phyloP scores from a whole-genome alignment of 2,797 vertebrate species.

The Amazona ochrocephala region DNA sequence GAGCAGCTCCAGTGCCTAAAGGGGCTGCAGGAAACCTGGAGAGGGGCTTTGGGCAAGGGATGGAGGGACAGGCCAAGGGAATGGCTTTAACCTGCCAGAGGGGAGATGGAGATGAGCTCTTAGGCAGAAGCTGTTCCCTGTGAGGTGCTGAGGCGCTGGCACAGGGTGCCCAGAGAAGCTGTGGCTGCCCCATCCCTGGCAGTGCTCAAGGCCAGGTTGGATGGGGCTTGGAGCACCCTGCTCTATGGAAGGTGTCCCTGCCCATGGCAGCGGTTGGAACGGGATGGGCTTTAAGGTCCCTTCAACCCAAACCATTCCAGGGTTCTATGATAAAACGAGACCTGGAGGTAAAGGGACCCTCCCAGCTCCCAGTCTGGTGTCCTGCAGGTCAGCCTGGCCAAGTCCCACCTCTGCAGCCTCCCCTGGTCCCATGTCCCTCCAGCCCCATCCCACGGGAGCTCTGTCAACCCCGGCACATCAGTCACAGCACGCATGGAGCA shows the following conservation, averaged over 20 bases:
- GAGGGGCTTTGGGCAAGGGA: too few relatives aligned
- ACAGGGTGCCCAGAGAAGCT: too few relatives aligned
- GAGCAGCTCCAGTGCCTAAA: too few relatives aligned
- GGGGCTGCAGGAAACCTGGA: too few relatives aligned
- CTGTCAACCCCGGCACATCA: rapidly evolving
- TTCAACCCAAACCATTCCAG: background rate
- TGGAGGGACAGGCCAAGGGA: too few relatives aligned
- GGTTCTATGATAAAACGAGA: background rate
- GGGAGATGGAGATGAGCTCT: too few relatives aligned
- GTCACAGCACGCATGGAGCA: rapidly evolving
- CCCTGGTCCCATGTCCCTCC: background rate
- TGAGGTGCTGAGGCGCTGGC: too few relatives aligned
- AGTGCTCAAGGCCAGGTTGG: too few relatives aligned
- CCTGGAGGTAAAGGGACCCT: background rate
- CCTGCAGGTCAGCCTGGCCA: background rate
- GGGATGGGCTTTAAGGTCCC: background rate
- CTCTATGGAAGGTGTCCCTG: background rate
- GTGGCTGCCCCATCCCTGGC: too few relatives aligned
- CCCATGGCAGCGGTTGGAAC: rapidly evolving
- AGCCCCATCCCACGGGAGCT: background rate
- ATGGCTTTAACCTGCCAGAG: too few relatives aligned
- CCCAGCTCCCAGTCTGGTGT: background rate
- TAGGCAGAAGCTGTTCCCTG: too few relatives aligned
- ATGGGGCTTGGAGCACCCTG: background rate
- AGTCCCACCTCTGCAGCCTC: background rate